These are phyloP conservation scores for Reinhardtius hippoglossoides DNA, from an alignment of 2,113 vertebrate species.

Conservation along the genomic window DNA sequence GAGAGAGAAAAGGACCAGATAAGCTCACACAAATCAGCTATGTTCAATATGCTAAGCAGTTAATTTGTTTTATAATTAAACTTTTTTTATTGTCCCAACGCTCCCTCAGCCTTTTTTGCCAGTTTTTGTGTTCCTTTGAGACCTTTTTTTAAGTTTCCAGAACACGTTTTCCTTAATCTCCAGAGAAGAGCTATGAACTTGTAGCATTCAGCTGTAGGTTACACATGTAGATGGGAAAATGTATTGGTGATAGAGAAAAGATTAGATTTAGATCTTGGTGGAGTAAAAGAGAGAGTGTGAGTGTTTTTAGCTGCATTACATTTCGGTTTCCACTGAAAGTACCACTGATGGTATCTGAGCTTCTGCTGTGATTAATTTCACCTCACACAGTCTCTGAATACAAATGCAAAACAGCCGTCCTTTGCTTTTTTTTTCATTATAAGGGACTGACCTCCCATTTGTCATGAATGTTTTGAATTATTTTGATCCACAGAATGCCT, in stretches of 20 bases:
- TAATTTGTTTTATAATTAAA: constrained; percentile 6
- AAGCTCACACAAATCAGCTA: background rate
- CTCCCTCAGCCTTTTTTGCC: background rate
- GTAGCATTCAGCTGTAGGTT: background rate
- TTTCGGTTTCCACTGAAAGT: constrained; percentile 2
- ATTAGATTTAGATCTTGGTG: constrained; percentile 20
- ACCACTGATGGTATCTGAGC: background rate
- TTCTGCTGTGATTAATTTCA: background rate
- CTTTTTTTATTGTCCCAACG: background rate
- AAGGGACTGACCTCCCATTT: background rate
- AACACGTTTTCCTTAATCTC: constrained; percentile 6
- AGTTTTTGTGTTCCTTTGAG: background rate
- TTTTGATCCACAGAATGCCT: background rate
- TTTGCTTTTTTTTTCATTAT: background rate
- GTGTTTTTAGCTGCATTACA: constrained; percentile 1
- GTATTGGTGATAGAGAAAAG: constrained; percentile 4
- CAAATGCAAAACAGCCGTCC: background rate
- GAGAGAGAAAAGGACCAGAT: background rate
- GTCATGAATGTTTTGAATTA: background rate
- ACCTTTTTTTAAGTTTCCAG: background rate
- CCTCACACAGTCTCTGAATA: background rate
- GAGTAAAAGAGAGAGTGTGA: background rate
- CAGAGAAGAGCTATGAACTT: background rate
- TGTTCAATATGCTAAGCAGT: background rate
- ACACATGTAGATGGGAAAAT: constrained; percentile 8